Conservation (phyloP, 2,113 vertebrate genomes). For the Gnathonemus echidnorhynchus region DNA sequence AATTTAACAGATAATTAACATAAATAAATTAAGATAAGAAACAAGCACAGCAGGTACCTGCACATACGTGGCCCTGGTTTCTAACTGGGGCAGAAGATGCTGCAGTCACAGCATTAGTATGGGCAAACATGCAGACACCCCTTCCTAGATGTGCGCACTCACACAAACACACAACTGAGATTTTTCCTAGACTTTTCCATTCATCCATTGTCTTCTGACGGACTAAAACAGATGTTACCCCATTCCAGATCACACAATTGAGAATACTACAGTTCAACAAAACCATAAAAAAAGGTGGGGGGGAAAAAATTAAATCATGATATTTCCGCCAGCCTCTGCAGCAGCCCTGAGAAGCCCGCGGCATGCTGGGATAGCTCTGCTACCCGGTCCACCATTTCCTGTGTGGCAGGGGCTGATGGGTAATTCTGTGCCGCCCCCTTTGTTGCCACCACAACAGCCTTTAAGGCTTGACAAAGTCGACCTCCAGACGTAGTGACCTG, state of each 20-base stretch:
- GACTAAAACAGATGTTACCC: constrained; percentile 23
- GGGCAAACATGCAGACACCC: constrained; percentile 12
- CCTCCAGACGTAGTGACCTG: constrained; percentile 71
- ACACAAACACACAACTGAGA: constrained; percentile 23
- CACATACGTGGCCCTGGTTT: too few species aligned
- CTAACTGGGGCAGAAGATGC: neutral
- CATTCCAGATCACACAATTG: constrained; percentile 26
- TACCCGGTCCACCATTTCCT: constrained; percentile 75
- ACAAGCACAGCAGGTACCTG: neutral
- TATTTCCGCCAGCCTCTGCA: constrained; percentile 66
- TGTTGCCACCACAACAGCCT: constrained; percentile 74
- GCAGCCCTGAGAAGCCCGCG: constrained; percentile 71
- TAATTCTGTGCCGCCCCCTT: constrained; percentile 81
- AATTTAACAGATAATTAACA: neutral
- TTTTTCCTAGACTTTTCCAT: neutral
- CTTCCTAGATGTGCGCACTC: constrained; percentile 36
- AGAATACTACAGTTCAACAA: constrained; percentile 2
- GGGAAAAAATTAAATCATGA: constrained; percentile 53
- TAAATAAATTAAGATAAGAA: constrained; percentile 2
- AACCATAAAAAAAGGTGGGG: constrained; percentile 51
- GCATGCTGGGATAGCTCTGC: constrained; percentile 74
- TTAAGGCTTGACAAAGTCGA: constrained; percentile 73
- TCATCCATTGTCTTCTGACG: neutral
- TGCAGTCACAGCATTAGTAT: constrained; percentile 9
- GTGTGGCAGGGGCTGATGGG: constrained; percentile 68